Evolutionary conservation across 2,888 invertebrate species (phyloP), one percentile per base, ranked within the genome.

Genomic region (Hydrotaea diabolus): DNA sequence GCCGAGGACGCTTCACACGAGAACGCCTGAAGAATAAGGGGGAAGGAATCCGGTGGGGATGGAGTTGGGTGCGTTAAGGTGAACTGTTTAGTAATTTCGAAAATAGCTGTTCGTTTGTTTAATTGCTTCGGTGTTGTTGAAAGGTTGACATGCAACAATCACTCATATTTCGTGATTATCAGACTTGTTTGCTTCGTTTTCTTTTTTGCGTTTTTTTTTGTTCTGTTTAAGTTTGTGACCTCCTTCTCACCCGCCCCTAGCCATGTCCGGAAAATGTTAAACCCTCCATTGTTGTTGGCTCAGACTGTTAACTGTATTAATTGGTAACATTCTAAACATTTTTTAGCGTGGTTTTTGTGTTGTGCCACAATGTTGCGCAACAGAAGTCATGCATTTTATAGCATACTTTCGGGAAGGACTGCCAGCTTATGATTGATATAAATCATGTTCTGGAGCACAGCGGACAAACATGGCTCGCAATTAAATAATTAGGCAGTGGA

Each of bases 141-240:
- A 80, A 83, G 72, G 57, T 69, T 80, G 83, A 77, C 83, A 80
- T 77, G 83, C 83, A 83, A 77, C 83, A 73, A 80, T 82, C 75
- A 72, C 53, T 80, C 83, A 76, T 77, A 73, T 76, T 76, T 73
- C 64, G 76, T 82, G 82, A 82, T 55, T 55, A 55, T 49, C 55
- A 66, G 73, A 77, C 15, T 46, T 19, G 57, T 19, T 74, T 31
- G 57, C 53, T 31, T 11, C 31, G 17, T 59, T 62, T 49, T n/a
- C 49, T 49, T 49, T 31, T 31, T 31, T 31, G 31, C n/a, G n/a
- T n/a, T n/a, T n/a, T n/a, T n/a, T n/a, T 43, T 43, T 43, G 2
- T 13, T 13, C 36, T 36, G 39, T 39, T 39, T n/a, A 49, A 13
- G n/a, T 49, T 39, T 49, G 49, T 15, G 43, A n/a, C 9, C 43